Evolutionary conservation across 2,113 vertebrate species (phyloP).

Genomic region (Riparia riparia): DNA sequence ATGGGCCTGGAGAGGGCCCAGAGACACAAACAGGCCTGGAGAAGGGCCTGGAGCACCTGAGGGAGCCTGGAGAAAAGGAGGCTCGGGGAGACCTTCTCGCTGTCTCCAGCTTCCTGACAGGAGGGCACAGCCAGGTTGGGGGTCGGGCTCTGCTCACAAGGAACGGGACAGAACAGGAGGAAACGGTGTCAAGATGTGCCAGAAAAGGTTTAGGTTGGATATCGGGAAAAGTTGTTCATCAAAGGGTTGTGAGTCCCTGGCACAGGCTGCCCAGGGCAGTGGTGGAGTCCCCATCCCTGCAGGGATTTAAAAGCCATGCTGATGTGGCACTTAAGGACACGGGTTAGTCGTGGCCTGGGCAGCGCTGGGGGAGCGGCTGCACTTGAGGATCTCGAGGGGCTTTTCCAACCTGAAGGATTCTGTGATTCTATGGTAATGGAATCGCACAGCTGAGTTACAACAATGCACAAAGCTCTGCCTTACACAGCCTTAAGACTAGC

Average conservation of each 20-base stretch:
- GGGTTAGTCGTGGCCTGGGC: neutral
- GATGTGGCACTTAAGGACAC: neutral
- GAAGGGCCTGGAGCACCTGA: neutral
- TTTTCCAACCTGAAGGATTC: neutral
- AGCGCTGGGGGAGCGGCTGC: neutral
- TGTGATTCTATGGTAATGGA: neutral
- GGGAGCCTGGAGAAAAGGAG: neutral
- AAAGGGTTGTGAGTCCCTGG: neutral
- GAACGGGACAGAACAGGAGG: neutral
- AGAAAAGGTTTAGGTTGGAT: neutral
- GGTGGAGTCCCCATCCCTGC: no score
- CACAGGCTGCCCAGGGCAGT: neutral
- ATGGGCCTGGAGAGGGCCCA: neutral
- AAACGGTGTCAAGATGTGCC: neutral
- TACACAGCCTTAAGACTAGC: neutral
- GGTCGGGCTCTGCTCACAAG: neutral
- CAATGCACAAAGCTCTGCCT: rapidly evolving
- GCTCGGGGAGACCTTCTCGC: neutral
- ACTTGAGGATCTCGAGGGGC: neutral
- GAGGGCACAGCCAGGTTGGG: no score
- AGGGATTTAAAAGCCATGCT: neutral
- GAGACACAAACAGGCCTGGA: no score
- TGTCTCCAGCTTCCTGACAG: neutral
- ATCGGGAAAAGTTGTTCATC: no score
- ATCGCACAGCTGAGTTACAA: neutral